Conservation (phyloP, 2,797 vertebrate genomes). For the Threskiornis aethiopicus region DNA sequence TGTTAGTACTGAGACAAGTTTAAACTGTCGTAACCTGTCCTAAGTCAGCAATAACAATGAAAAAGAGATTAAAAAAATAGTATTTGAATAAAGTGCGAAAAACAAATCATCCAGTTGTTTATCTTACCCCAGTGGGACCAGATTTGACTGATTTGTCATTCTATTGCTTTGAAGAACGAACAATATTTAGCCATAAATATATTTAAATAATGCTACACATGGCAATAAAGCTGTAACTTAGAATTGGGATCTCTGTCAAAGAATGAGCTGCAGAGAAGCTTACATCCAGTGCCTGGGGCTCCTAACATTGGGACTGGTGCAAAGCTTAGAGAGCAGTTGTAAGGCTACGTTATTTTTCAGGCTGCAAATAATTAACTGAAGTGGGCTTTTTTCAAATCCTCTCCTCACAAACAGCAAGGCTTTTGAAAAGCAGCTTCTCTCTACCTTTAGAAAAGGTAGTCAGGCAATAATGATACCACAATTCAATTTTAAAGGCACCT, state of each 20-base stretch:
- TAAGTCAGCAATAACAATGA: background rate
- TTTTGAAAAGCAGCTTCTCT: background rate
- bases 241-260: background rate
- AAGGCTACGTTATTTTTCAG: background rate
- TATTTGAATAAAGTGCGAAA: background rate
- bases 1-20: background rate
- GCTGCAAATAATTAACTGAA: background rate
- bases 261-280: background rate
- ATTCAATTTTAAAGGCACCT: background rate
- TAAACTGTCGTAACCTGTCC: background rate
- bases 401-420: background rate
- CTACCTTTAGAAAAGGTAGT: background rate
- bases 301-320: background rate
- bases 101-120: background rate
- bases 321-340: background rate
- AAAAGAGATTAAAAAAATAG: background rate
- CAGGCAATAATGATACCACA: background rate
- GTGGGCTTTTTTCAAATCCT: background rate
- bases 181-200: background rate
- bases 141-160: background rate
- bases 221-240: background rate
- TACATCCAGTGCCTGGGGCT: background rate
- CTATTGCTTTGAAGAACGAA: background rate
- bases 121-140: background rate
- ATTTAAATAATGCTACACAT: background rate